Conservation (phyloP, 2,797 vertebrate species). For the Cuculus canorus region DNA sequence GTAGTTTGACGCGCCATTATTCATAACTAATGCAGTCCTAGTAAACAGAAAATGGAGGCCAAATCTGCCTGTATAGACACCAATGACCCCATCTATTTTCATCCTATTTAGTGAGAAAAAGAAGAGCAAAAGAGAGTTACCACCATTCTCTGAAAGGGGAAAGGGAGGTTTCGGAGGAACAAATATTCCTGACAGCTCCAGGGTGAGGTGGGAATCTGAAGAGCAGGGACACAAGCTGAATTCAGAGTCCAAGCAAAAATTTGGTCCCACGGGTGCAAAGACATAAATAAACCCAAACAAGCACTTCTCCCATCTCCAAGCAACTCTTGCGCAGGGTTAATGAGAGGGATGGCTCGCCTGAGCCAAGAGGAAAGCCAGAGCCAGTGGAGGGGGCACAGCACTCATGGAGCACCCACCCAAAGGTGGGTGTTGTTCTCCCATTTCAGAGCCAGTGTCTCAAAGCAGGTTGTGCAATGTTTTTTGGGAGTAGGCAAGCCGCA, state of each 20-base stretch:
- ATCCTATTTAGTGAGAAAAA: conserved; percentile 44
- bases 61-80: conserved; percentile 59
- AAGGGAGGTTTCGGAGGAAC: neutral
- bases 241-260: neutral
- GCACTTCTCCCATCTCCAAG: neutral
- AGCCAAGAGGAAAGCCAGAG: neutral
- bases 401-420: fast-evolving
- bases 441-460: neutral
- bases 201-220: neutral
- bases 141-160: neutral
- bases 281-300: neutral
- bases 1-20: conserved; percentile 67
- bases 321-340: neutral
- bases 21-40: conserved; percentile 69
- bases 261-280: neutral
- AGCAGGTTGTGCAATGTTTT: neutral
- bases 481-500: neutral
- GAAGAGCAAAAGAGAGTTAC: conserved; percentile 1
- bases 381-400: fast-evolving
- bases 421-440: neutral
- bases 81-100: conserved; percentile 66
- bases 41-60: conserved; percentile 71
- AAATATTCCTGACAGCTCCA: neutral
- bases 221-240: neutral
- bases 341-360: neutral